Evolutionary conservation across 2,113 vertebrate genomes (phyloP).

Genomic region (Colius striatus): DNA sequence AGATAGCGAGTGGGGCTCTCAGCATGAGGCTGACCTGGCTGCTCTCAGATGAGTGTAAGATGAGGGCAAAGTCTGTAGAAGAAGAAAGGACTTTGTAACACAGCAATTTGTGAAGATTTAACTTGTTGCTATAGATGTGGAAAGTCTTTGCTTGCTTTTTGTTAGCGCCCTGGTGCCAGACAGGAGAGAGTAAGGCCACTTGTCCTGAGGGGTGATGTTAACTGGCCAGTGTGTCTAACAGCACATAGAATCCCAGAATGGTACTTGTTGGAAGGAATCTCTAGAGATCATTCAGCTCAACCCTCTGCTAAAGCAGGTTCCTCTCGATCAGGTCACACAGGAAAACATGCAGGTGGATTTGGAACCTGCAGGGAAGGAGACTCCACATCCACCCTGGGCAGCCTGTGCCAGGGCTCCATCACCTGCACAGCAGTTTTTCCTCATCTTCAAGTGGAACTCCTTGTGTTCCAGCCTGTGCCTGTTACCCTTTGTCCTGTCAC

Average conservation of each 20-base stretch:
- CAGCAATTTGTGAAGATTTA: not conserved
- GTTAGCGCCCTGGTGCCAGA: not conserved
- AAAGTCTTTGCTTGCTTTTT: not conserved
- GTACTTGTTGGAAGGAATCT: no score
- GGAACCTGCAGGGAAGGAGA: no score
- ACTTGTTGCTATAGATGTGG: fast-evolving
- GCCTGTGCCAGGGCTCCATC: no score
- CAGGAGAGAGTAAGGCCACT: not conserved
- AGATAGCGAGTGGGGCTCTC: fast-evolving
- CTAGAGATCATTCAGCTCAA: no score
- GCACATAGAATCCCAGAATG: not conserved
- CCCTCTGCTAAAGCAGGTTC: no score
- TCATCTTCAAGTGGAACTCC: no score
- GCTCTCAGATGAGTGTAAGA: not conserved
- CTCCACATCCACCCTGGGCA: no score
- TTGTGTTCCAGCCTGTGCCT: no score
- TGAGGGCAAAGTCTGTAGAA: not conserved
- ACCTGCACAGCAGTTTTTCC: no score
- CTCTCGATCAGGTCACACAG: no score
- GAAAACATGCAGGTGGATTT: no score
- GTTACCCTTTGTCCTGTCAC: no score
- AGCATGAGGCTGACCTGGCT: fast-evolving
- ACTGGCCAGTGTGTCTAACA: not conserved
- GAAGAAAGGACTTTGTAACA: not conserved
- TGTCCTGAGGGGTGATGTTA: not conserved